A percentile compares a stretch with the other conserved stretches of the same genome.
phyloP scores from a whole-genome alignment of 2,113 vertebrate genomes.

The Phyllostomus hastatus region DNA sequence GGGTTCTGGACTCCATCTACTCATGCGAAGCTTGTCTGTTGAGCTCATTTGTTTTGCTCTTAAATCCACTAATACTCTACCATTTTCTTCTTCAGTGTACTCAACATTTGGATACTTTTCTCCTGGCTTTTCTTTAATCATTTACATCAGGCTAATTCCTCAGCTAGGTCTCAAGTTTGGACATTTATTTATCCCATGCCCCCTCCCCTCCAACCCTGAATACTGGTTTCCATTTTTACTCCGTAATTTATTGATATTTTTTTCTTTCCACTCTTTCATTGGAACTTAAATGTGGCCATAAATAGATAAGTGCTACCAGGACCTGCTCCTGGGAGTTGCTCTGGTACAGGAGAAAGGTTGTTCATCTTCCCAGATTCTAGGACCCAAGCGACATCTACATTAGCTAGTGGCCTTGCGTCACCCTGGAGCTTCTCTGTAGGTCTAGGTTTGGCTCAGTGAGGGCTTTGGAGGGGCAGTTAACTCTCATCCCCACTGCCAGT shows the following conservation, averaged over 20 bases:
- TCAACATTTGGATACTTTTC: background rate
- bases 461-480: background rate
- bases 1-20: background rate
- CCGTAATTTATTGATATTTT: background rate
- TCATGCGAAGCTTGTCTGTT: background rate
- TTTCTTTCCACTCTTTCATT: background rate
- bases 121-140: background rate
- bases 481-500: background rate
- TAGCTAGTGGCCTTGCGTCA: background rate
- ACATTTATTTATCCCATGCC: background rate
- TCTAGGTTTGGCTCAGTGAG: background rate
- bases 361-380: background rate
- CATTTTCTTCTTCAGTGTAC: background rate
- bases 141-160: background rate
- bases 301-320: background rate
- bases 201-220: background rate
- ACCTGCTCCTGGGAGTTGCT: background rate
- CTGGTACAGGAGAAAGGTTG: background rate
- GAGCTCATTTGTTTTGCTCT: conserved; percentile 13
- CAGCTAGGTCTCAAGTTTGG: background rate
- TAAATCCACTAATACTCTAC: background rate
- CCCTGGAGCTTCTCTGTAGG: background rate
- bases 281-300: background rate
- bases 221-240: conserved; percentile 17
- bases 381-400: background rate